Base-by-base conservation (phyloP, 2,888 invertebrate species). In the Prionchulus punctatus region DNA sequence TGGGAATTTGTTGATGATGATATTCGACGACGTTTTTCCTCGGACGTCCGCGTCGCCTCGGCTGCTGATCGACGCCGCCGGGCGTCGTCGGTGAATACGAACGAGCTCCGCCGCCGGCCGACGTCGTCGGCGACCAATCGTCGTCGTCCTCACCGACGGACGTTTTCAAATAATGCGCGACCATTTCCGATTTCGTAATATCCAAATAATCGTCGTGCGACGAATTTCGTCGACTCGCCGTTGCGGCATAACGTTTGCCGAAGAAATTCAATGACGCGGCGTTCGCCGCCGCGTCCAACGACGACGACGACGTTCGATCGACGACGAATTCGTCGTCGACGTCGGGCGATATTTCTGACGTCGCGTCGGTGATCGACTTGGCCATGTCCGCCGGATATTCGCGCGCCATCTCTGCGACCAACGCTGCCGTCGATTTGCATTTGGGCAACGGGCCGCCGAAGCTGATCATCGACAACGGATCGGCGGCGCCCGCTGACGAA, bases 1-100 rank as follows among this genome's bases (percentile, higher is more conserved):
- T n/a, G n/a, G n/a, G n/a, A n/a, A n/a, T n/a, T n/a, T n/a, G n/a
- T n/a, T n/a, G n/a, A n/a, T n/a, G n/a, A n/a, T n/a, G n/a, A n/a
- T n/a, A n/a, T n/a, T n/a, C n/a, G n/a, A n/a, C n/a, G n/a, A n/a
- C n/a, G n/a, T n/a, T n/a, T n/a, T n/a, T n/a, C n/a, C n/a, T n/a
- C n/a, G n/a, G n/a, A n/a, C n/a, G n/a, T n/a, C n/a, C n/a, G n/a
- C n/a, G n/a, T n/a, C n/a, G n/a, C n/a, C n/a, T n/a, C n/a, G n/a
- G n/a, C n/a, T n/a, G 65, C 23, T 57, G 54, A 3, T 58, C 60
- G 30, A 59, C 58, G 43, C 63, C 64, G 30, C 64, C 58, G 47
- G 63, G 63, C 2, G 65, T 65, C 36, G 65, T 49, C 23, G 62
- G 59, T 30, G 63, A 36, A 18, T 65, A 57, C 3, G 60, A 56